Conservation (phyloP, 2,888 invertebrate species). For the Eucera pruinosa region DNA sequence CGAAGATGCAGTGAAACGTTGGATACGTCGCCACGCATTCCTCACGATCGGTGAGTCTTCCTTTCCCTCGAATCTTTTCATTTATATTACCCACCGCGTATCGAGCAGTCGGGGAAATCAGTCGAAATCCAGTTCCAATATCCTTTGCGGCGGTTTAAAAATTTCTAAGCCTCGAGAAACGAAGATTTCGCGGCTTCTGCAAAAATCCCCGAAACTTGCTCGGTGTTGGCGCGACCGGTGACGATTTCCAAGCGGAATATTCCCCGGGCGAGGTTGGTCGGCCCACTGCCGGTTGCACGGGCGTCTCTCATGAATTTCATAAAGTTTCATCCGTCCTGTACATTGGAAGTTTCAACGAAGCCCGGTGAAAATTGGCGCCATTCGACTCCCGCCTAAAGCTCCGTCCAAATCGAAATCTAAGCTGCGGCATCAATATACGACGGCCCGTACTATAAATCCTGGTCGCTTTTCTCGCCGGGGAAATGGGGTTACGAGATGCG, state of each 20-base stretch:
- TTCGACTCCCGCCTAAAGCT: constrained; percentile 63
- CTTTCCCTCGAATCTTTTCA: too few species aligned
- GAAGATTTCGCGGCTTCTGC: constrained; percentile 31
- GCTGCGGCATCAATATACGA: constrained; percentile 61
- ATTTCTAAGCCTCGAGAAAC: constrained; percentile 43
- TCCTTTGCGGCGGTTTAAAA: constrained; percentile 47
- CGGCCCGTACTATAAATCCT: constrained; percentile 59
- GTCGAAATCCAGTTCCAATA: neutral
- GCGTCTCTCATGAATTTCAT: constrained; percentile 73
- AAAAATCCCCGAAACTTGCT: constrained; percentile 53
- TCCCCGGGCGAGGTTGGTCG: constrained; percentile 40
- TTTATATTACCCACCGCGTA: neutral
- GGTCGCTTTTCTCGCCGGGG: constrained; percentile 49
- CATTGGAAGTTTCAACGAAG: constrained; percentile 69
- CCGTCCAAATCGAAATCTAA: constrained; percentile 71
- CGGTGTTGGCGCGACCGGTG: constrained; percentile 36
- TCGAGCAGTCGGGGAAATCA: neutral
- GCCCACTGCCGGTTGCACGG: constrained; percentile 19
- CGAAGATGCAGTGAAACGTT: constrained; percentile 43
- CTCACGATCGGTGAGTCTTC: constrained; percentile 30
- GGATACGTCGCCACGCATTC: neutral
- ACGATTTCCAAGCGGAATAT: constrained; percentile 63
- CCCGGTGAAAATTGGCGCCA: constrained; percentile 68
- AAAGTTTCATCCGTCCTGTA: constrained; percentile 72
- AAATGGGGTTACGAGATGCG: constrained; percentile 64